phyloP scores from a whole-genome alignment of 2,113 vertebrate genomes.

The Asarcornis scutulata region DNA sequence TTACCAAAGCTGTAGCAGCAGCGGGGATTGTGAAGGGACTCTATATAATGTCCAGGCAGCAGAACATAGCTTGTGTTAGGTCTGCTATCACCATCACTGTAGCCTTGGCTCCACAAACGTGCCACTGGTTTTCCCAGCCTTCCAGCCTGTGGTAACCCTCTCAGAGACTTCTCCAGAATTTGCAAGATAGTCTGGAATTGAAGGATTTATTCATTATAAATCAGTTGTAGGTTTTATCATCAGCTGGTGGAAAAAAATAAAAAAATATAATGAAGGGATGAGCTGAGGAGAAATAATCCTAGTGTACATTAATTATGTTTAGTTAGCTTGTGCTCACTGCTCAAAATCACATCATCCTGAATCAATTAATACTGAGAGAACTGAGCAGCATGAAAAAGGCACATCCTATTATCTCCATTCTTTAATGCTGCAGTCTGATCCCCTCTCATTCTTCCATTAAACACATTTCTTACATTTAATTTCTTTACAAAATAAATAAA shows the following conservation, averaged over 20 bases:
- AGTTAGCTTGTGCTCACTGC: neutral
- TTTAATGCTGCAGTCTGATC: neutral
- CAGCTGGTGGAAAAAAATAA: neutral
- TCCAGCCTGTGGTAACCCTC: neutral
- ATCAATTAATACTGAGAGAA: neutral
- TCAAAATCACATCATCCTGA: neutral
- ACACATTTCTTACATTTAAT: neutral
- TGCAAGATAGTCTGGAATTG: neutral
- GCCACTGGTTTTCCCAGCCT: neutral
- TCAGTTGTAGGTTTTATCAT: neutral
- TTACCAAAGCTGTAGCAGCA: neutral
- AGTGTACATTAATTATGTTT: neutral
- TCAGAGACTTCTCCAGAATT: neutral
- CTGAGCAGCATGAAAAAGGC: neutral
- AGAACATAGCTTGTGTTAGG: neutral
- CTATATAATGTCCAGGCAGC: neutral
- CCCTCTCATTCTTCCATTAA: neutral
- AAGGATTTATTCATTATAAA: neutral
- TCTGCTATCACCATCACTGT: neutral
- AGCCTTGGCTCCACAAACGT: neutral
- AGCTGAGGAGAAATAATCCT: neutral
- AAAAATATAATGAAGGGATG: neutral
- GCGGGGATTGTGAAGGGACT: neutral
- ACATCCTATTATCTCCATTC: neutral
- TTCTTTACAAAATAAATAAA: slow-evolving; percentile 15